These are phyloP conservation scores for Octodonta nipae DNA, from an alignment of 2,888 invertebrate genomes.

Conservation along the genomic window DNA sequence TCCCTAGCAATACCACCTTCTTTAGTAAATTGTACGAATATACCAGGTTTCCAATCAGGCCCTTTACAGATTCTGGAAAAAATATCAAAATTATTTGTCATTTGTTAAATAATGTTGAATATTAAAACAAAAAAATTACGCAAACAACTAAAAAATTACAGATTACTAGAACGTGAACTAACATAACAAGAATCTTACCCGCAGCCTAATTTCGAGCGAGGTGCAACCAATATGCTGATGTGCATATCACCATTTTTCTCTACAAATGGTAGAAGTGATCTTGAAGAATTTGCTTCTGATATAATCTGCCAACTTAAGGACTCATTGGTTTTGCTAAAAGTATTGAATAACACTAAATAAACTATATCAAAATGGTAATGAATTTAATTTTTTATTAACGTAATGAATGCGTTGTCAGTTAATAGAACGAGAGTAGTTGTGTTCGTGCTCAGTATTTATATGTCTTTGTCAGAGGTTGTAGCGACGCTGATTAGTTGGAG, in stretches of 20 bases:
- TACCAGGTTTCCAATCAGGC: conserved; percentile 74
- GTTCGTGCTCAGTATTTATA: too few species aligned
- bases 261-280: conserved; percentile 42
- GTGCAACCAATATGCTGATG: conserved; percentile 66
- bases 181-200: conserved; percentile 55
- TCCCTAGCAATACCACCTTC: conserved; percentile 79
- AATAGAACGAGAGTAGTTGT: too few species aligned
- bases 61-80: conserved; percentile 63
- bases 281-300: conserved; percentile 37
- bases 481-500: too few species aligned
- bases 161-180: too few species aligned
- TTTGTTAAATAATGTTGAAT: too few species aligned
- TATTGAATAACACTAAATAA: too few species aligned
- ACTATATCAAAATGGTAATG: too few species aligned
- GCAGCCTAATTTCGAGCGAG: conserved; percentile 71
- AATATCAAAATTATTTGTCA: conserved; percentile 1
- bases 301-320: conserved; percentile 76
- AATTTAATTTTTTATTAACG: too few species aligned
- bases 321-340: conserved; percentile 56
- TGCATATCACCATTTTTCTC: conserved; percentile 52
- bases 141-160: neutral
- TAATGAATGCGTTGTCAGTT: too few species aligned
- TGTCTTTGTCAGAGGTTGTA: too few species aligned
- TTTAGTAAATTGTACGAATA: conserved; percentile 79
- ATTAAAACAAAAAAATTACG: neutral